phyloP scores from a whole-genome alignment of 2,888 invertebrate genomes.

The Eledone cirrhosa region DNA sequence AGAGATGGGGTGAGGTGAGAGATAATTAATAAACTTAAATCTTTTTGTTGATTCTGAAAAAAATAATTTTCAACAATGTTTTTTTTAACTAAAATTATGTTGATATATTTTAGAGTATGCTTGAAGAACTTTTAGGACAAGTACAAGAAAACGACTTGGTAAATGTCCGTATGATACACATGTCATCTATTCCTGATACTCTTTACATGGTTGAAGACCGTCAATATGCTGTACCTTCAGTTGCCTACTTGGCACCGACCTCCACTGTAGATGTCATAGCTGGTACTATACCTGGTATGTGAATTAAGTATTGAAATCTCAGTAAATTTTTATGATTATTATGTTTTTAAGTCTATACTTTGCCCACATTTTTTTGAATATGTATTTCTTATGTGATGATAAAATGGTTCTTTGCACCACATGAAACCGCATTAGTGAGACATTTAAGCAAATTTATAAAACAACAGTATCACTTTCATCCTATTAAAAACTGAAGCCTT shows the following conservation, averaged over 20 bases:
- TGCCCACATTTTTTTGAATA: too few relatives aligned
- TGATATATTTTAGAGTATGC: conserved; percentile 71
- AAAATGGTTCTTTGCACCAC: too few relatives aligned
- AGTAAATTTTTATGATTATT: too few relatives aligned
- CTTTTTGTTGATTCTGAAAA: neutral
- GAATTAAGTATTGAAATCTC: neutral
- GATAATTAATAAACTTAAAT: neutral
- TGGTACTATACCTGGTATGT: conserved; percentile 63
- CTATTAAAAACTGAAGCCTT: too few relatives aligned
- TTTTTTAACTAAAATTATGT: neutral
- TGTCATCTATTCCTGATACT: conserved; percentile 83
- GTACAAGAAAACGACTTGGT: conserved; percentile 74
- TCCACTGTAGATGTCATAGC: conserved; percentile 63
- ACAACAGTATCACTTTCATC: too few relatives aligned
- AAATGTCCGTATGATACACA: conserved; percentile 75
- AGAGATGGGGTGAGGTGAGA: neutral
- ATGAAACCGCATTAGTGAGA: too few relatives aligned
- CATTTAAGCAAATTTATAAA: too few relatives aligned
- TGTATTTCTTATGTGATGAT: too few relatives aligned
- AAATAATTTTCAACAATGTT: neutral
- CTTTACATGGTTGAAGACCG: conserved; percentile 83
- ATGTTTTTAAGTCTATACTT: too few relatives aligned
- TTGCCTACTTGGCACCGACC: conserved; percentile 38
- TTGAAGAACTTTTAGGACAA: conserved; percentile 85
- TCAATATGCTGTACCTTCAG: conserved; percentile 44